phyloP scores from a whole-genome alignment of 2,113 vertebrate species.

The Tricholaema leucomelas region DNA sequence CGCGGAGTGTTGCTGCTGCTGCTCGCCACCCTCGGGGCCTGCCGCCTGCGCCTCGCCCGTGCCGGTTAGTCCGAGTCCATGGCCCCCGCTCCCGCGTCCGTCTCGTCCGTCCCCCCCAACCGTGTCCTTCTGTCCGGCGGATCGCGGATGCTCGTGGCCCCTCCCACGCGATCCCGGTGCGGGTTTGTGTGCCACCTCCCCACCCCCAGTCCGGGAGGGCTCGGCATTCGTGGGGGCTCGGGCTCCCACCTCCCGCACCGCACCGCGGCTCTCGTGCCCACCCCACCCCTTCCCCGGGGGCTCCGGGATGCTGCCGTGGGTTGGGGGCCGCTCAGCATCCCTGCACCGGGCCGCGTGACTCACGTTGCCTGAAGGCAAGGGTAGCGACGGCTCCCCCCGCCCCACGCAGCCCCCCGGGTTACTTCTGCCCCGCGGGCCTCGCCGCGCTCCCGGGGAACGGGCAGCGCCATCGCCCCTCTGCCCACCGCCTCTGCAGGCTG shows the following conservation, averaged over 20 bases:
- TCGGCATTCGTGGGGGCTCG: background rate
- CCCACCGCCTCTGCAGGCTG: background rate
- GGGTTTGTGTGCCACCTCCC: no score
- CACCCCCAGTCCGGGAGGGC: background rate
- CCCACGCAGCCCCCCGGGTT: background rate
- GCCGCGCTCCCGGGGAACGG: background rate
- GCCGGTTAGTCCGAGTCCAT: background rate
- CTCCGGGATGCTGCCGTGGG: background rate
- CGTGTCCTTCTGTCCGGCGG: background rate
- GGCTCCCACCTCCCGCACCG: background rate
- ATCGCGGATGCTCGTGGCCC: background rate
- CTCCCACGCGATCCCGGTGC: background rate
- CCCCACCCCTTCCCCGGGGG: background rate
- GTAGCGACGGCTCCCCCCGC: background rate
- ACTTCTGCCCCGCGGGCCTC: background rate
- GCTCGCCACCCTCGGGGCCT: background rate
- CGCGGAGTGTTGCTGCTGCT: constrained; percentile 15
- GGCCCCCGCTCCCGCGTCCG: background rate
- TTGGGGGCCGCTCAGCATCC: background rate
- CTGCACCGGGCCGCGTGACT: no score
- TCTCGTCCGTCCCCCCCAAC: background rate
- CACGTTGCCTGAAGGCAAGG: background rate
- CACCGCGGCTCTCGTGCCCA: background rate
- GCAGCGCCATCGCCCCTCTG: background rate
- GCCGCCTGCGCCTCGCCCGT: background rate